Base-by-base conservation (phyloP, 2,113 vertebrate species). In the Accipiter virgatus region DNA sequence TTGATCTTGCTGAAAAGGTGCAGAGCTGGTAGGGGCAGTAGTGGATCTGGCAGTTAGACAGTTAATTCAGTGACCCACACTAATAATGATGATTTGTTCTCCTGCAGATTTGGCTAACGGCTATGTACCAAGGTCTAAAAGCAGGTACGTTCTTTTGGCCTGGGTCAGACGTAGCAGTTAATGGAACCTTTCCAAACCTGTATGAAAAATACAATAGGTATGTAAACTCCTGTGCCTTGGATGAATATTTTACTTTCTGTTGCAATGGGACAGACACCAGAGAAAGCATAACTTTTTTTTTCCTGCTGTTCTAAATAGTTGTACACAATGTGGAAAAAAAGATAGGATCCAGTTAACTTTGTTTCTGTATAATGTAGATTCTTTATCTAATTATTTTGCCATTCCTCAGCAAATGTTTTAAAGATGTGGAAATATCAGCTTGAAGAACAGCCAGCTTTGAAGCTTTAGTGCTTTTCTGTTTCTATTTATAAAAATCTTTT, bases 101-200 rank as follows among this genome's bases (percentile, higher is more conserved):
- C 36, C 2, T 70, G 67, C 89, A 99, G 99, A 98, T 99, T n/a
- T 99, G 99, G 99, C 98, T 99, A 75, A 99, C 99, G 1, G 99
- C 98, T 9, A 98, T 93, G 85, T 96, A 98, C 92, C 99, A 99
- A 89, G 98, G 98, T 22, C 97, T 99, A 83, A 99, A 97, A 96
- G 96, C 99, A 1, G 99, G 95, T 13, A 99, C 99, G 0, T 99
- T 98, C 96, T 99, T 99, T 96, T 99, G 99, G 99, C 99, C 99
- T 6, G 99, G 99, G 34, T 99, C 99, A 43, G 99, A 99, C 5
- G 99, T 99, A 32, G 85, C 98, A 83, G 98, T 99, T 96, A 98
- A 99, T 45, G 99, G 99, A 85, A 98, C 98, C 71, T 98, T 97
- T 50, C 99, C 99, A 68, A 84, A 99, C 91, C 92, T 99, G 22